Conservation (phyloP, 2,888 invertebrate genomes). For the Eubasilissa splendida region DNA sequence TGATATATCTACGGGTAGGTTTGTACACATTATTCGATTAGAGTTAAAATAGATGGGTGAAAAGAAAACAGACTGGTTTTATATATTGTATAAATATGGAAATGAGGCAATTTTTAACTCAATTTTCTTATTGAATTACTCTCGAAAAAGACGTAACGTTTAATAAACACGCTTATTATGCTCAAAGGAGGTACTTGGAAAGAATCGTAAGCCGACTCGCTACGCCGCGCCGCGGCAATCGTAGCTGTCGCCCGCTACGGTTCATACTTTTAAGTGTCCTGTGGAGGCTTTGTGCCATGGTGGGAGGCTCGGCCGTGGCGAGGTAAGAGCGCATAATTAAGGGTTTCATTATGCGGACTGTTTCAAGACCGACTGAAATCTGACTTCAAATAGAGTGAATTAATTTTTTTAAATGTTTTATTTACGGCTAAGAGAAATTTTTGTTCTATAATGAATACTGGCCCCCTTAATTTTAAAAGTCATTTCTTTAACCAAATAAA, state of each 20-base stretch:
- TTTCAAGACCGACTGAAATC: constrained; percentile 10
- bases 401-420: not conserved
- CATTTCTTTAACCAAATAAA: not conserved
- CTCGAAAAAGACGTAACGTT: not conserved
- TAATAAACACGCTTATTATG: not conserved
- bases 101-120: too few relatives aligned
- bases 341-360: constrained; percentile 17
- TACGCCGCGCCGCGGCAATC: constrained; percentile 16
- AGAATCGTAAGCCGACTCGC: not conserved
- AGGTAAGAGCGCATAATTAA: constrained; percentile 23
- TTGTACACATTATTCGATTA: too few relatives aligned
- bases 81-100: too few relatives aligned
- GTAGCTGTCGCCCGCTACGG: constrained; percentile 25
- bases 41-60: too few relatives aligned
- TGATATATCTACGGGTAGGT: too few relatives aligned
- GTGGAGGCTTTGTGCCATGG: constrained; percentile 9
- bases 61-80: too few relatives aligned
- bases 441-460: too few relatives aligned
- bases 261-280: constrained; percentile 39
- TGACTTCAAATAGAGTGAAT: not conserved
- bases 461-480: not conserved
- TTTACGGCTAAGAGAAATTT: not conserved
- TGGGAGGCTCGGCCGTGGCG: not conserved
- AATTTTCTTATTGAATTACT: not conserved
- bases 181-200: too few relatives aligned